Evolutionary conservation across 1,140 invertebrate species (phyloP), one percentile per base, ranked within the genome.

Genomic region (Procambarus virginalis): DNA sequence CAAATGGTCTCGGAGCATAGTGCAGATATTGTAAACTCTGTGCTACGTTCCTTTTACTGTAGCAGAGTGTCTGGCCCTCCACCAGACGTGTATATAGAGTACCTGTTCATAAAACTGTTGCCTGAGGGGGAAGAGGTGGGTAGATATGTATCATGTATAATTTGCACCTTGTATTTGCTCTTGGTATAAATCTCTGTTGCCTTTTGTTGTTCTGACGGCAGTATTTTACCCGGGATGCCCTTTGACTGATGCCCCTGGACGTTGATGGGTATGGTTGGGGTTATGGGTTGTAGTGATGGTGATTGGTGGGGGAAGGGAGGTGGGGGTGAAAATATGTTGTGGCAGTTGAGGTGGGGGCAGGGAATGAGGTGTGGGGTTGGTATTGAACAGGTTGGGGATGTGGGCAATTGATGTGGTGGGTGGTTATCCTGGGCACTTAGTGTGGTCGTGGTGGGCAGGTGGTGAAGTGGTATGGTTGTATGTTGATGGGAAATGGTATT

Each of bases 91-190:
- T 0, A 34, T 34, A 34, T 34, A 34, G n/a, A 34, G 75, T 86
- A 20, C 49, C 34, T 45, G 76, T 20, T 76, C 75, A 76, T 87
- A 81, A 87, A 81, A 68, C 85, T 55, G 10, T 20, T 20, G 81
- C 64, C 64, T 48, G 45, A 70, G 64, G 85, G 34, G 76, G 82
- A 48, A n/a, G 78, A 51, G 58, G 22, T 60, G 10, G 45, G 77
- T 55, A 91, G 84, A 83, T 83, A 78, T 83, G 84, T 86, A 91
- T 86, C 80, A 75, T 48, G 81, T 45, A 91, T 91, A 91, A 91
- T 86, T 91, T 83, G 84, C 84, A 87, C 90, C 90, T 91, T 91
- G 70, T 91, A 84, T 91, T 91, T 87, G 76, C 90, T 76, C 49
- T 84, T 46, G 81, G 73, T 70, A 87, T 91, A 91, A 91, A 87